These are phyloP conservation scores for Loxodonta africana DNA, from an alignment of 2,113 vertebrate species.

Conservation along the genomic window DNA sequence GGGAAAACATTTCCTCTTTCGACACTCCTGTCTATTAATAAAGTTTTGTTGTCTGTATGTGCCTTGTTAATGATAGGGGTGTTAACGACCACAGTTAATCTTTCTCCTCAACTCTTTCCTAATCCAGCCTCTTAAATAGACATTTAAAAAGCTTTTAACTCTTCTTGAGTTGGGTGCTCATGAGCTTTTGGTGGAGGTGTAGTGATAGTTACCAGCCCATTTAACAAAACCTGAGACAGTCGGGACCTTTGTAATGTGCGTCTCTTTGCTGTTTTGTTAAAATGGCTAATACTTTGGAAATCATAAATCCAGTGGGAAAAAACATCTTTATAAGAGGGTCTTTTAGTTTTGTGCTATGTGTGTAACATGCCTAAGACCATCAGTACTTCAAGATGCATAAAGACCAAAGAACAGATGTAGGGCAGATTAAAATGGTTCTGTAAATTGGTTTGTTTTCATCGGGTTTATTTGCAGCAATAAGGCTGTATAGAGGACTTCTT, in stretches of 20 bases:
- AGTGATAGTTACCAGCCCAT: conserved; percentile 77
- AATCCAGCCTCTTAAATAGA: conserved; percentile 80
- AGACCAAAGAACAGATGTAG: conserved; percentile 49
- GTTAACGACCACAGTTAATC: conserved; percentile 82
- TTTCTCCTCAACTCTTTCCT: conserved; percentile 75
- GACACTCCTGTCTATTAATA: conserved; percentile 75
- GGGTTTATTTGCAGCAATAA: conserved; percentile 56
- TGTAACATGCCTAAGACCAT: conserved; percentile 57
- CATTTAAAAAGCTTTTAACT: conserved; percentile 83
- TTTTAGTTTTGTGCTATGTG: conserved; percentile 70
- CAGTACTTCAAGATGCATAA: conserved; percentile 50
- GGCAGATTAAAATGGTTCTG: conserved; percentile 60
- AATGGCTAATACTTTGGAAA: conserved; percentile 78
- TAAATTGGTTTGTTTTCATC: conserved; percentile 67
- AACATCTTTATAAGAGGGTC: conserved; percentile 71
- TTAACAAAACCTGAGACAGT: conserved; percentile 78
- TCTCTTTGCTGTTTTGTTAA: conserved; percentile 72
- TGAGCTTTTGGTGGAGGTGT: conserved; percentile 71
- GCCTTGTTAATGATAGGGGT: conserved; percentile 80
- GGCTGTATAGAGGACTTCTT: not conserved
- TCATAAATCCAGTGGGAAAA: conserved; percentile 77
- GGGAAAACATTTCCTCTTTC: conserved; percentile 54
- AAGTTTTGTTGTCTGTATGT: conserved; percentile 78
- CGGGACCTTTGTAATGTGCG: conserved; percentile 68
- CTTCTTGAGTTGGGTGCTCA: conserved; percentile 69